These are phyloP conservation scores for Leptatherina wallacei DNA, from an alignment of 2,797 vertebrate genomes.

Conservation along the genomic window DNA sequence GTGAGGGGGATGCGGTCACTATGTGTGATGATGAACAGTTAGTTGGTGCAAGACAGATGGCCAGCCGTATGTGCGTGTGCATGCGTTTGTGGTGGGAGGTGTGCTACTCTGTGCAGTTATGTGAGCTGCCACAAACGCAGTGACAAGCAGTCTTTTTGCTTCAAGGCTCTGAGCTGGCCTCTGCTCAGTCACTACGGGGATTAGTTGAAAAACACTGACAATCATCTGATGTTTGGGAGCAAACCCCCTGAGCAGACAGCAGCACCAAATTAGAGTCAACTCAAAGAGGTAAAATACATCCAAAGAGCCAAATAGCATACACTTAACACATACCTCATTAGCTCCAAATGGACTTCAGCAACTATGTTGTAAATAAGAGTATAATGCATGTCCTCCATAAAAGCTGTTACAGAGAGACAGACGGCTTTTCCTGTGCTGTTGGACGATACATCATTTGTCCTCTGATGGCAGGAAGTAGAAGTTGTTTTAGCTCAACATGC, in stretches of 20 bases:
- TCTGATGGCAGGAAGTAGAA: slow-evolving; percentile 68
- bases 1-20: slow-evolving; percentile 45
- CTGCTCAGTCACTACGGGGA: slow-evolving; percentile 60
- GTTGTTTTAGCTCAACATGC: slow-evolving; percentile 58
- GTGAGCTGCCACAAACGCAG: slow-evolving; percentile 31
- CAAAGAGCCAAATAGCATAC: slow-evolving; percentile 42
- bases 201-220: slow-evolving; percentile 61
- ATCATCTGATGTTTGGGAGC: slow-evolving; percentile 53
- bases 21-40: slow-evolving; percentile 58
- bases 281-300: slow-evolving; percentile 50
- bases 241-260: slow-evolving; percentile 51
- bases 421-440: slow-evolving; percentile 31
- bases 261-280: slow-evolving; percentile 59
- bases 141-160: slow-evolving; percentile 41
- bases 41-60: slow-evolving; percentile 61
- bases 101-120: slow-evolving; percentile 21
- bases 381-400: slow-evolving; percentile 5
- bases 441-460: slow-evolving; percentile 63
- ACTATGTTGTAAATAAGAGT: slow-evolving; percentile 26
- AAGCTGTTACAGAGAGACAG: slow-evolving; percentile 17
- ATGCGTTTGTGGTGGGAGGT: slow-evolving; percentile 18
- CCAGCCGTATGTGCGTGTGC: slow-evolving; percentile 22
- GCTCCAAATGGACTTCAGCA: slow-evolving; percentile 9
- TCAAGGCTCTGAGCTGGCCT: slow-evolving; percentile 43
- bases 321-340: slow-evolving; percentile 42